phyloP scores from a whole-genome alignment of 2,797 vertebrate species.

The Austrolebias charrua region DNA sequence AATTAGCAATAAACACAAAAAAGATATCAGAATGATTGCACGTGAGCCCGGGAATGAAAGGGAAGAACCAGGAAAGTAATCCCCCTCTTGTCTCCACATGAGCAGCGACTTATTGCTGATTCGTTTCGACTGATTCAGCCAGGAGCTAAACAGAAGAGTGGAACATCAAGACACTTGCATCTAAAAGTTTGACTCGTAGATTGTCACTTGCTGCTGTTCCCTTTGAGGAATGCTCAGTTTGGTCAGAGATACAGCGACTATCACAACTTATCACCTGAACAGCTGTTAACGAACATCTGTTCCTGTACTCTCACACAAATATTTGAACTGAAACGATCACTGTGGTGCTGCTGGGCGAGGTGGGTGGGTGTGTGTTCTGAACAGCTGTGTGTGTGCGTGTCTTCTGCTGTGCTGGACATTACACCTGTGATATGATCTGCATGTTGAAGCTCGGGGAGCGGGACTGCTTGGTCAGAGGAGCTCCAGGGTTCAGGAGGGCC shows the following conservation, averaged over 20 bases:
- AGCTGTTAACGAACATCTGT: slow-evolving; percentile 40
- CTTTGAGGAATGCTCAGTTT: slow-evolving; percentile 76
- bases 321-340: slow-evolving; percentile 33
- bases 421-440: slow-evolving; percentile 99
- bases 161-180: slow-evolving; percentile 42
- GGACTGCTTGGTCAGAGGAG: slow-evolving; percentile 93
- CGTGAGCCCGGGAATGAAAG: slow-evolving; percentile 86
- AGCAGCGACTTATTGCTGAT: slow-evolving; percentile 91
- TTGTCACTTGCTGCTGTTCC: no score
- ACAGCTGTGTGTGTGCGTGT: slow-evolving; percentile 17
- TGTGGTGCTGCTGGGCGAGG: slow-evolving; percentile 30
- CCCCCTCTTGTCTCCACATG: slow-evolving; percentile 67
- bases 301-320: slow-evolving; percentile 10
- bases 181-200: slow-evolving; percentile 25
- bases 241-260: slow-evolving; percentile 54
- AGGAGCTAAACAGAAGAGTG: slow-evolving; percentile 45
- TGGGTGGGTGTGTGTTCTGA: slow-evolving; percentile 32
- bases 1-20: slow-evolving; percentile 47
- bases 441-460: slow-evolving; percentile 99
- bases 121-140: slow-evolving; percentile 78
- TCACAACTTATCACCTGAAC: slow-evolving; percentile 30
- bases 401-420: slow-evolving; percentile 52
- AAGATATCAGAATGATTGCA: slow-evolving; percentile 86
- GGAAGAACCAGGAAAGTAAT: slow-evolving; percentile 66
- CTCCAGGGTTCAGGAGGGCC: slow-evolving; percentile 88